Base-by-base conservation (phyloP, 2,797 vertebrate species). In the Hirundo rustica region DNA sequence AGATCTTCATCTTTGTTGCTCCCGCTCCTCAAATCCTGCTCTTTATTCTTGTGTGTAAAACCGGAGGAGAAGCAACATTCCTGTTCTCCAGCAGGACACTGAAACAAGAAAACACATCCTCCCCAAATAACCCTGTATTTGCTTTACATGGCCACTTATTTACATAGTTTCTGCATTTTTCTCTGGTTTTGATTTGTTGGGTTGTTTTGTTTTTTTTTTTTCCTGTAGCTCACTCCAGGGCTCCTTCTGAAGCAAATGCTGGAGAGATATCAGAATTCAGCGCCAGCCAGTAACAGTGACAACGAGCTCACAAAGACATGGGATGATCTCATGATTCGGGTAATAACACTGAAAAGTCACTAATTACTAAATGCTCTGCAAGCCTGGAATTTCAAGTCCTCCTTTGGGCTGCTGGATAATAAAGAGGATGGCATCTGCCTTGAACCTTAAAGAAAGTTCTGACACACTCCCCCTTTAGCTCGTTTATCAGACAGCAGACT, bases 201-300 rank as follows among this genome's bases (percentile, higher is more conserved):
- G 42, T 42, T 38, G 42, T 45, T 44, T 94, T 58, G 8, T 7
- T 4, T 44, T 54, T 45, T 58, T 17, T 54, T 93, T 74, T 32
- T 70, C 22, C 44, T 60, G 7, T 64, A 98, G 98, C 96, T 98
- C 44, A 97, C 97, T 70, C 93, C 83, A 13, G 96, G 97, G 51
- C 68, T 98, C 76, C 98, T 98, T 96, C 93, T 98, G 96, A 98
- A 97, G 93, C 97, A 98, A 97, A 98, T 98, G 98, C 74, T 98
- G 67, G 95, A 98, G 62, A 97, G 80, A 15, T 98, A 98, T 85
- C 75, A 97, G 30, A 98, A 98, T 30, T 40, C 83, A 71, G 95
- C 96, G 1, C 36, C 96, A 45, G 75, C 27, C 30, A 98, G 71
- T 86, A 97, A 95, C 32, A 97, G 97, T 8, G 97, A 97, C 30